Evolutionary conservation across 2,113 vertebrate species (phyloP).

Genomic region (Tupaia chinensis): DNA sequence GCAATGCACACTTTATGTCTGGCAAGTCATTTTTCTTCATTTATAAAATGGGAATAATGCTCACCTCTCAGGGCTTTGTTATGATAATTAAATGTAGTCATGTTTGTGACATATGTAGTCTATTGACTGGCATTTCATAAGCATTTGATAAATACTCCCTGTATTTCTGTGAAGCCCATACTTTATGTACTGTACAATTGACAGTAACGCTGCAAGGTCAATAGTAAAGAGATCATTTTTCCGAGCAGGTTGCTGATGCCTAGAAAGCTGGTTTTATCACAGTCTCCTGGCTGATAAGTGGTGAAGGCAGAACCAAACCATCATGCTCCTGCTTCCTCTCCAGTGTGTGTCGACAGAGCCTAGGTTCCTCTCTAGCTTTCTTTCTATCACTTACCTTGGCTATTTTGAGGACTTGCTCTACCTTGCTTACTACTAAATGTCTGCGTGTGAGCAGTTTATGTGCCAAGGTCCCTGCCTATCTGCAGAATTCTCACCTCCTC

Average conservation of each 20-base stretch:
- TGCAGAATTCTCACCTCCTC: constrained; percentile 1
- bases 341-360: not conserved
- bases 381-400: not conserved
- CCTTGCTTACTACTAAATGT: not conserved
- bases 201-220: not conserved
- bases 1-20: not conserved
- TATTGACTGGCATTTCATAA: not conserved
- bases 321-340: not conserved
- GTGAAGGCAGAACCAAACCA: not conserved
- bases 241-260: not conserved
- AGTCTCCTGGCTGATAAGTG: not conserved
- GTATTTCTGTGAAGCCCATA: not conserved
- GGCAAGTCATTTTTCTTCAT: not conserved
- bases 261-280: not conserved
- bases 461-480: not conserved
- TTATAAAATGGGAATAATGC: not conserved
- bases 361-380: not conserved
- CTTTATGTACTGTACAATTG: not conserved
- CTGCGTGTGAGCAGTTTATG: not conserved
- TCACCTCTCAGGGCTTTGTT: not conserved
- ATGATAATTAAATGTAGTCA: not conserved
- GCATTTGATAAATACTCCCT: not conserved
- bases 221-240: not conserved
- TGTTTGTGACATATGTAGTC: not conserved
- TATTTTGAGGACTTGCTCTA: not conserved